Evolutionary conservation across 2,888 invertebrate species (phyloP), one percentile per base, ranked within the genome.

Genomic region (Listrodromus nycthemerus): DNA sequence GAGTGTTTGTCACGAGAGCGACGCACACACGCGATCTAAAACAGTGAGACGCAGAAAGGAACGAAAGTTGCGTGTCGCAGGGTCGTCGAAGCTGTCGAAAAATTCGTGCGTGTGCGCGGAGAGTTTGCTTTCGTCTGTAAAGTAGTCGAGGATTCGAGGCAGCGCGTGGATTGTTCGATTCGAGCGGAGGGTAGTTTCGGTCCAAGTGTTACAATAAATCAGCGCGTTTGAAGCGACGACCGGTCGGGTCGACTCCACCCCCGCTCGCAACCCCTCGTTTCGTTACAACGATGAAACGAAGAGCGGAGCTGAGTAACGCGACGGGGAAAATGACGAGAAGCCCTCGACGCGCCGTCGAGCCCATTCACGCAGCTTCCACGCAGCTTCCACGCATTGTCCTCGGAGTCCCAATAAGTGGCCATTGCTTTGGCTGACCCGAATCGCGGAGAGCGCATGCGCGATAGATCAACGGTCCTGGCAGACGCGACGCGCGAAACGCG

Each of bases 201-300:
- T 86, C 87, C 80, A 85, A 91, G 90, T 89, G 90, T 90, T 90
- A 87, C 90, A 88, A 91, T 91, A 91, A 91, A 91, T 91, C 91
- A 91, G 88, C 89, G 84, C 58, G 71, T 71, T 80, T 50, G 61
- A 79, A 71, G 48, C 58, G 55, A 71, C 85, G 71, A 84, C 85
- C 82, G 85, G 65, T 58, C 66, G 82, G 83, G 85, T 21, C 71
- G 80, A 83, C 88, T 89, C 89, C 89, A 90, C 90, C 90, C 89
- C 90, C 89, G 86, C 84, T 58, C 75, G 80, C 76, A 80, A 80
- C 85, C 83, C 87, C 86, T 83, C 52, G 65, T 73, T 83, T 83
- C 73, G 80, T 66, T 55, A 30, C 27, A 24, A 24, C 16, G 13
- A 30, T 10, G 0, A 13, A 37, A 78, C 55, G 63, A 45, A 61